Evolutionary conservation across 2,888 invertebrate genomes (phyloP), one percentile per base, ranked within the genome.

Genomic region (Leptarthrus brevirostris): DNA sequence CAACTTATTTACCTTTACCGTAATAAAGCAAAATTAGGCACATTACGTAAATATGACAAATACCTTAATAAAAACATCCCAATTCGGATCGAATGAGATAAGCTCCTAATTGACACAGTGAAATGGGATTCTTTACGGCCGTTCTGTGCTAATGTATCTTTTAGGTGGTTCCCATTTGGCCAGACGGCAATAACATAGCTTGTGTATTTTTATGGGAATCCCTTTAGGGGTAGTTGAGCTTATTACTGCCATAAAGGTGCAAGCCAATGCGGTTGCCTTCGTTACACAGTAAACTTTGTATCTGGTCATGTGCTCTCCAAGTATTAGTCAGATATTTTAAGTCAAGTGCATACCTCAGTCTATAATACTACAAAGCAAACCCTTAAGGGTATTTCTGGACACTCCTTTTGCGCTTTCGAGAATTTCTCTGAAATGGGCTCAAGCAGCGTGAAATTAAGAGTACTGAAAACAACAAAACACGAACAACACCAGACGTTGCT

Each of bases 391-490:
- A 44, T 64, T 26, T 64, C 64, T 64, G 64, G 64, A 40, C 64
- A 64, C 24, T 20, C 47, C 16, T 44, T 44, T 64, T 10, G 22
- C 24, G 20, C 26, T 6, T 24, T 20, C 14, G 18, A 64, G 36
- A 36, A 44, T 6, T 40, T 64, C 14, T 64, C 20, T 36, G 24
- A 44, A 44, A n/a, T 44, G 24, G 22, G 16, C 26, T 47, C 64
- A 64, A 47, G 36, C n/a, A 64, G 44, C 64, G 64, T 64, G 64
- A 64, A 64, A 64, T 64, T 64, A 64, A 64, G 64, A 64, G n/a
- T 12, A 18, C 18, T 34, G 20, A 56, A 30, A 12, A 36, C 58
- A 36, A 14, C 3, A 30, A 16, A 58, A n/a, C n/a, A n/a, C n/a
- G n/a, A n/a, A n/a, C n/a, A n/a, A n/a, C n/a, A n/a, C n/a, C n/a